Evolutionary conservation across 2,888 invertebrate species (phyloP).

Genomic region (Oxystoma pomonae): DNA sequence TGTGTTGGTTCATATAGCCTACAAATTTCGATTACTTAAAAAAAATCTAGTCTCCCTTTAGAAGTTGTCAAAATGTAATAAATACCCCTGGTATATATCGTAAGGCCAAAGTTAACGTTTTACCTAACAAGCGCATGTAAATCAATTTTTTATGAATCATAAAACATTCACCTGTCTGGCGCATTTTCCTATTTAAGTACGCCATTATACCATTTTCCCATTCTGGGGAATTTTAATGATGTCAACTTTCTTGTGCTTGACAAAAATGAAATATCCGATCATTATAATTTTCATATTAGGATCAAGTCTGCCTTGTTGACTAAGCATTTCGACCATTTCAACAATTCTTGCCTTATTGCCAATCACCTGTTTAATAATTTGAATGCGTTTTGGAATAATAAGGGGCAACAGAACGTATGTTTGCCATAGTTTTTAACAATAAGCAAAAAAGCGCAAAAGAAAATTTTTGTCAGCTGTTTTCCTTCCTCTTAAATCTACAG

Average conservation of each 20-base stretch:
- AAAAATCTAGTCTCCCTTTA: too few species aligned
- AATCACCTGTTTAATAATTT: not conserved
- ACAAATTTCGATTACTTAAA: too few species aligned
- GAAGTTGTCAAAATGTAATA: too few species aligned
- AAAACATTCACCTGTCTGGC: not conserved
- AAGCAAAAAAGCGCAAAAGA: too few species aligned
- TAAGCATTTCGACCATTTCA: not conserved
- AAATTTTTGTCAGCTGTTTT: too few species aligned
- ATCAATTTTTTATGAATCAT: not conserved
- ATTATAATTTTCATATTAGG: not conserved
- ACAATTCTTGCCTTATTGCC: too few species aligned
- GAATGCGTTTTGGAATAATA: not conserved
- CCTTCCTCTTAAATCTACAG: too few species aligned
- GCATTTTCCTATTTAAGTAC: not conserved
- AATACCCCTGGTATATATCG: too few species aligned
- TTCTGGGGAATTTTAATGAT: not conserved
- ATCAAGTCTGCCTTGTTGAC: not conserved
- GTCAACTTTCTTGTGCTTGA: not conserved
- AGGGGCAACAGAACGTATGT: too few species aligned
- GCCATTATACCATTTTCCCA: not conserved
- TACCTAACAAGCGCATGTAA: not conserved
- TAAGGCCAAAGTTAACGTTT: too few species aligned
- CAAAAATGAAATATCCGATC: not conserved
- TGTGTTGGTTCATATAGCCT: too few species aligned
- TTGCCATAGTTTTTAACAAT: too few species aligned